phyloP scores from a whole-genome alignment of 2,113 vertebrate genomes.

The Oncorhynchus nerka region DNA sequence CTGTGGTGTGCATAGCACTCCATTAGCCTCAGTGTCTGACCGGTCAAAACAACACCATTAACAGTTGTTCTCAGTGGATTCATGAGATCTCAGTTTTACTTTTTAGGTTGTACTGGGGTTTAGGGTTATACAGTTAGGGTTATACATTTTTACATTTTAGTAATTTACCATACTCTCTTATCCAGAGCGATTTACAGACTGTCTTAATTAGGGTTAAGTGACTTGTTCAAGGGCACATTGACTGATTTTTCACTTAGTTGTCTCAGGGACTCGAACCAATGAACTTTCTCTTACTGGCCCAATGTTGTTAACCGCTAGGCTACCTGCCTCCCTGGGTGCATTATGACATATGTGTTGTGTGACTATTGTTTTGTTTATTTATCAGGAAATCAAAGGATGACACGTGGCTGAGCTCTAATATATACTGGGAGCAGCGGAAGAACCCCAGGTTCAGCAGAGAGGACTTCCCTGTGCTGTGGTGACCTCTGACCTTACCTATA shows the following conservation, averaged over 20 bases:
- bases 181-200: not conserved
- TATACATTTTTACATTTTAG: too few species aligned
- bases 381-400: conserved; percentile 85
- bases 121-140: too few species aligned
- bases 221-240: not conserved
- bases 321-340: not conserved
- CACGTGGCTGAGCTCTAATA: conserved; percentile 88
- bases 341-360: not conserved
- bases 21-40: not conserved
- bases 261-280: not conserved
- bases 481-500: conserved; percentile 48
- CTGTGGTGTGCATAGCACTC: not conserved
- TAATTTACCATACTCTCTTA: too few species aligned
- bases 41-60: too few species aligned
- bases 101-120: too few species aligned
- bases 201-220: too few species aligned
- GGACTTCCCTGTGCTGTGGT: conserved; percentile 90
- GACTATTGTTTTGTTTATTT: conserved; percentile 26
- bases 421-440: conserved; percentile 87
- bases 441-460: conserved; percentile 86
- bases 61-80: not conserved
- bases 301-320: not conserved
- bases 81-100: not conserved
- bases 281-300: not conserved
- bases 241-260: not conserved